Evolutionary conservation across 2,888 invertebrate genomes (phyloP).

Genomic region (Drosophila gaucha): DNA sequence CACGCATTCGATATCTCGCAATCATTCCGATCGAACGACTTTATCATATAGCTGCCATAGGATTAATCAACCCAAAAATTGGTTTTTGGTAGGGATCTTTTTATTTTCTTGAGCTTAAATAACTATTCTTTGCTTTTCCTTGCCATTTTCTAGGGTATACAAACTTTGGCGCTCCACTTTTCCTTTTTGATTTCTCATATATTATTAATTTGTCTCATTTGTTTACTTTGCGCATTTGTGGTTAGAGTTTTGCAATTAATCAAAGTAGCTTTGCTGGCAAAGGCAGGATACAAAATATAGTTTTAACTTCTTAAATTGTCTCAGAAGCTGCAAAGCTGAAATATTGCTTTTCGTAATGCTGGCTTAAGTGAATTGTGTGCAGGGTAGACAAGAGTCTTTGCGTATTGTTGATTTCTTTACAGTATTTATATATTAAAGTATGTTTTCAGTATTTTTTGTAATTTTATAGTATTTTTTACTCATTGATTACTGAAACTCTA

Average conservation of each 20-base stretch:
- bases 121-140: too few species aligned
- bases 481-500: too few species aligned
- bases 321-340: background rate
- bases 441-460: background rate
- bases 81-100: too few species aligned
- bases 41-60: too few species aligned
- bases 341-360: background rate
- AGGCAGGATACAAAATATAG: background rate
- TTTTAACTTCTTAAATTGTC: background rate
- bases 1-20: too few species aligned
- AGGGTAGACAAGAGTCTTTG: background rate
- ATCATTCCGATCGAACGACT: too few species aligned
- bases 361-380: background rate
- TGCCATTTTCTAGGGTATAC: too few species aligned
- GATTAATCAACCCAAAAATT: too few species aligned
- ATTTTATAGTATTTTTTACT: too few species aligned
- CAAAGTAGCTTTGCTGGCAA: background rate
- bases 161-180: too few species aligned
- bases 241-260: background rate
- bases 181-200: background rate
- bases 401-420: background rate
- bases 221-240: background rate
- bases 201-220: background rate
- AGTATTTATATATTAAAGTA: background rate
- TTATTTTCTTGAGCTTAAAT: too few species aligned